Percentiles rank a stretch among this genome's conserved stretches.
These are phyloP conservation scores for Herminia tarsipennalis DNA, from an alignment of 2,888 invertebrate genomes.

Conservation along the genomic window DNA sequence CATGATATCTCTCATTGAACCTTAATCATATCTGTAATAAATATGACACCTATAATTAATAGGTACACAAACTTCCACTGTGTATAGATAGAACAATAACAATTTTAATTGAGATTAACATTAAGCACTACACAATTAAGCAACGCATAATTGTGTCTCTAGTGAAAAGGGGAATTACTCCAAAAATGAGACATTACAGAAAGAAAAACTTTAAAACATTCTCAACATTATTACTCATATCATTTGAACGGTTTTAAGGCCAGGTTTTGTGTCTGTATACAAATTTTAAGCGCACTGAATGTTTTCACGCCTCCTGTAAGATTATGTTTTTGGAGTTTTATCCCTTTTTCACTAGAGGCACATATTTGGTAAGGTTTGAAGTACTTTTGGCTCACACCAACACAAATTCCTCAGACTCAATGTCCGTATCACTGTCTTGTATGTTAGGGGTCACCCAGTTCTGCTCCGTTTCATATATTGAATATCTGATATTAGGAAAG, in stretches of 20 bases:
- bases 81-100: slow-evolving; percentile 28
- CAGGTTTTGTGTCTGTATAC: too few relatives aligned
- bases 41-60: slow-evolving; percentile 14
- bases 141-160: too few relatives aligned
- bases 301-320: too few relatives aligned
- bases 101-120: slow-evolving; percentile 28
- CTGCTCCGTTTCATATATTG: slow-evolving; percentile 83
- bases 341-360: too few relatives aligned
- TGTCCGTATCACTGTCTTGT: slow-evolving; percentile 87
- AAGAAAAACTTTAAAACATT: too few relatives aligned
- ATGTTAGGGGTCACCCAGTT: slow-evolving; percentile 77
- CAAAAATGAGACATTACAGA: too few relatives aligned
- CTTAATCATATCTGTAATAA: slow-evolving; percentile 16
- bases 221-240: too few relatives aligned
- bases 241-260: too few relatives aligned
- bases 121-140: slow-evolving; percentile 40
- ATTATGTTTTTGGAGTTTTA: too few relatives aligned
- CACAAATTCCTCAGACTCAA: slow-evolving; percentile 91
- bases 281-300: too few relatives aligned
- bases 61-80: slow-evolving; percentile 9
- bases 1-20: slow-evolving; percentile 29
- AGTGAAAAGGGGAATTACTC: too few relatives aligned
- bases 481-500: slow-evolving; percentile 83
- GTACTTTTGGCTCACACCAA: slow-evolving; percentile 72
- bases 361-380: slow-evolving; percentile 28